A percentile compares a stretch with the other conserved stretches of the same genome.
phyloP scores from a whole-genome alignment of 2,888 invertebrate species.

The Amitus sp. region DNA sequence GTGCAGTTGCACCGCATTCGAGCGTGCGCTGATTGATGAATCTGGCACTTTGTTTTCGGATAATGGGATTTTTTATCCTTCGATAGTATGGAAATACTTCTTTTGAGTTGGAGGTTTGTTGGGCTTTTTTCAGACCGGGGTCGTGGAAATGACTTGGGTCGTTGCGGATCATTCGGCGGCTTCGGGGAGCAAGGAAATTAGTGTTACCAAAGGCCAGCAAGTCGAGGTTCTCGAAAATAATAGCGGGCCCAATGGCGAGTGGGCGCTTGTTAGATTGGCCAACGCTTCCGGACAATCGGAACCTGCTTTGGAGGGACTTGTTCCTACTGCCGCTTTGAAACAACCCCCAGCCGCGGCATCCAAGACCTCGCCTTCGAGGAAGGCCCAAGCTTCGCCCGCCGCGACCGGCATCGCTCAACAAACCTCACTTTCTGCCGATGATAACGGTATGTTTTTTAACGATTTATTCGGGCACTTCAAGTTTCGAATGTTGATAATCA shows the following conservation, averaged over 20 bases:
- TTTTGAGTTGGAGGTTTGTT: too few species aligned
- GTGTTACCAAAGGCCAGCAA: constrained; percentile 90
- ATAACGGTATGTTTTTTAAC: constrained; percentile 60
- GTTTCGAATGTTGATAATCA: too few species aligned
- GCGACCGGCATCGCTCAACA: constrained; percentile 51
- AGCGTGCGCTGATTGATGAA: constrained; percentile 6
- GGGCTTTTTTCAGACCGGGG: constrained; percentile 74
- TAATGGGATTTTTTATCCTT: not conserved
- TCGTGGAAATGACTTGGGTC: constrained; percentile 91
- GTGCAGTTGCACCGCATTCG: not conserved
- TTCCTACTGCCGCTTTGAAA: constrained; percentile 82
- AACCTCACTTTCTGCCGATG: constrained; percentile 55
- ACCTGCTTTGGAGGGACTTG: constrained; percentile 80
- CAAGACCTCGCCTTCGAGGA: constrained; percentile 69
- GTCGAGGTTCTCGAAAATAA: constrained; percentile 89
- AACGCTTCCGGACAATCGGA: constrained; percentile 67
- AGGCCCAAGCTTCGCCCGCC: constrained; percentile 49
- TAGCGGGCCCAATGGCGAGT: constrained; percentile 59
- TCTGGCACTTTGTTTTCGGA: constrained; percentile 3
- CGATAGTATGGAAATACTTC: too few species aligned
- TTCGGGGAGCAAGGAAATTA: constrained; percentile 80
- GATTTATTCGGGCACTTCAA: too few species aligned
- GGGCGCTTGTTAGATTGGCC: constrained; percentile 68
- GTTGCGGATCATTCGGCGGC: constrained; percentile 86
- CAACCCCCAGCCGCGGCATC: constrained; percentile 73